Base-by-base conservation (phyloP, 2,797 vertebrate species). In the Mustela erminea region DNA sequence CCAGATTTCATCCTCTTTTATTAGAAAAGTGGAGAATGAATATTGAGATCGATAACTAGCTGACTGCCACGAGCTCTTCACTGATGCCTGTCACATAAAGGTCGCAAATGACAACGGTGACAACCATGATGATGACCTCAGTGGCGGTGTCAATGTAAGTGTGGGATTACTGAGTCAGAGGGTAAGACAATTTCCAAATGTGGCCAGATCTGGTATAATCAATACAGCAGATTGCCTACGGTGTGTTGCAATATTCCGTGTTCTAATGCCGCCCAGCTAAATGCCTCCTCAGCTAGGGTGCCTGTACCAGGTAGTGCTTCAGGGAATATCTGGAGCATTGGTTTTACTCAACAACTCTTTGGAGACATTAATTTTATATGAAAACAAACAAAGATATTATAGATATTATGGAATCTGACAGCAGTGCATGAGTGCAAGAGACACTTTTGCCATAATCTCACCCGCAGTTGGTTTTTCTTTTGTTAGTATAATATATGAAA, bases 311-410 rank as follows among this genome's bases (percentile, higher is more conserved):
- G 14, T 52, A 46, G 68, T 4, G 0, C 38, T 29, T 5, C 25
- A n/a, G 3, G n/a, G 17, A 4, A 6, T 60, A 49, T 92, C 35
- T 21, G 64, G 14, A 58, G 35, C 46, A 38, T 68, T 54, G 11
- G 5, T 46, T 94, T 94, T 93, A 82, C 68, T 78, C 89, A 5
- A 17, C 68, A 90, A 64, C 23, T 68, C 11, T 94, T 92, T 43
- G 64, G 62, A 49, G 43, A 87, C 70, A 52, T 77, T 74, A 66
- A 54, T 87, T 94, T 80, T 84, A 21, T 74, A 41, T 87, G 56
- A 78, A 93, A 96, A 82, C 41, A 83, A 85, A 43, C 2, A 1
- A 52, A 17, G 52, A 54, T 54, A 54, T 54, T 38, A 13, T 56
- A 41, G 60, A 68, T 86, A 20, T 68, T 89, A 52, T 41, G 81